Base-by-base conservation (phyloP, 2,113 vertebrate genomes). In the Chiloscyllium plagiosum region DNA sequence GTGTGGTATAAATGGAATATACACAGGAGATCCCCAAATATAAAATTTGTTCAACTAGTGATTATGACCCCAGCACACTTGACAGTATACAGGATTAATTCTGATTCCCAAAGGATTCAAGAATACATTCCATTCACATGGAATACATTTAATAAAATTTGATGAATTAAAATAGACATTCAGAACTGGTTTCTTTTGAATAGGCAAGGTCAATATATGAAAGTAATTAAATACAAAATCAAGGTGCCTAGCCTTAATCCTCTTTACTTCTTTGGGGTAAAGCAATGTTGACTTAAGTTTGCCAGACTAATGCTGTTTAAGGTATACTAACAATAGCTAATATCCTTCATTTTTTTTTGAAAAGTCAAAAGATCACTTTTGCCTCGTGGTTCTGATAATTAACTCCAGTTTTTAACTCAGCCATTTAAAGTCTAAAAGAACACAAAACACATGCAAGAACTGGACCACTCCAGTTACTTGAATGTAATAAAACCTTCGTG, bases 51-150 rank as follows among this genome's bases (percentile, higher is more conserved):
- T 83, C 80, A 83, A 37, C 80, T 83, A 83, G 80, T 42, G 37
- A 83, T 83, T 83, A 83, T 83, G 80, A 83, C 80, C 19, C n/a
- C 80, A 83, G 80, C 80, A 47, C 80, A 47, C 80, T 83, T 83
- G 80, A 83, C 80, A 83, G 20, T 87, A 52, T 87, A 87, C 24
- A 87, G 85, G 47, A 87, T 87, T 52, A 87, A 87, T 87, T 87
- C 47, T 26, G 24, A 87, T 50, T 87, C 85, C 47, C 85, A 87
- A 52, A 22, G 85, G 85, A 47, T 17, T 52, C 50, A 47, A 50
- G 12, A 87, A 87, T 52, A 24, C 50, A 87, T 52, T 87, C 47
- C 52, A 50, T 52, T 87, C 85, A 87, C 52, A 87, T 87, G 85
- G 50, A 87, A 87, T 24, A 87, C 24, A 52, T 87, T 87, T 52